Percentiles rank a stretch among this genome's conserved stretches.
These are phyloP conservation scores for Ormyrus thymus DNA, from an alignment of 2,888 invertebrate species.

Conservation along the genomic window DNA sequence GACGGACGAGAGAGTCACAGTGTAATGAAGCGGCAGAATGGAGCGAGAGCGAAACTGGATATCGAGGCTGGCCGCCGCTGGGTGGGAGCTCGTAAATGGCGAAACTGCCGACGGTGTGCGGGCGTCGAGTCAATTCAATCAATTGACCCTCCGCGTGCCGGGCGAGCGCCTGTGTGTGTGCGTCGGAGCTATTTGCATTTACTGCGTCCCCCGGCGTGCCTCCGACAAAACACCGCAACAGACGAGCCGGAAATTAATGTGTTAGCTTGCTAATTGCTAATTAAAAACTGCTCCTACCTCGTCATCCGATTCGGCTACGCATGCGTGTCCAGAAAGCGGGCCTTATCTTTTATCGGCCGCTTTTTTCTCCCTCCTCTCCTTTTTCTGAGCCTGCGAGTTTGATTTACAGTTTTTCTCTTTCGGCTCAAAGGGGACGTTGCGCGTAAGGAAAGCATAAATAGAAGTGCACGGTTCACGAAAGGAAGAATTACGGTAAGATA, in stretches of 20 bases:
- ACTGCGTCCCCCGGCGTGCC: slow-evolving; percentile 31
- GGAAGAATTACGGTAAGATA: too few relatives aligned
- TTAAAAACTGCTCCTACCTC: slow-evolving; percentile 68
- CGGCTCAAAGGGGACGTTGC: slow-evolving; percentile 1
- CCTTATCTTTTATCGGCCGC: background rate
- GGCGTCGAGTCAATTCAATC: slow-evolving; percentile 73
- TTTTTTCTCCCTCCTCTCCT: background rate
- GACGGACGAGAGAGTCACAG: background rate
- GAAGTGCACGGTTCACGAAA: too few relatives aligned
- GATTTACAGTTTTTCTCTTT: slow-evolving; percentile 29
- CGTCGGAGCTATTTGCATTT: slow-evolving; percentile 44
- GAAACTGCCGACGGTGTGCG: slow-evolving; percentile 42
- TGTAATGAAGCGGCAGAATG: slow-evolving; percentile 41
- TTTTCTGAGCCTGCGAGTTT: background rate
- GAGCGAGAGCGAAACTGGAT: background rate
- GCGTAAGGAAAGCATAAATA: background rate
- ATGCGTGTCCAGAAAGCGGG: too few relatives aligned
- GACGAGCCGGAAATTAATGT: slow-evolving; percentile 74
- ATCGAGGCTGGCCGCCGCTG: background rate
- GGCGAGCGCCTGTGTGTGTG: slow-evolving; percentile 26
- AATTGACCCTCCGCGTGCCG: slow-evolving; percentile 65
- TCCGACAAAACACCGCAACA: slow-evolving; percentile 69
- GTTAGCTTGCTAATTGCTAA: slow-evolving; percentile 74
- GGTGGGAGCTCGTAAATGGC: slow-evolving; percentile 27
- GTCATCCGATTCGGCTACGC: background rate